Percentiles rank a stretch among this genome's conserved stretches.
Conservation (phyloP, 2,113 vertebrate genomes). For the Hypomesus transpacificus region DNA sequence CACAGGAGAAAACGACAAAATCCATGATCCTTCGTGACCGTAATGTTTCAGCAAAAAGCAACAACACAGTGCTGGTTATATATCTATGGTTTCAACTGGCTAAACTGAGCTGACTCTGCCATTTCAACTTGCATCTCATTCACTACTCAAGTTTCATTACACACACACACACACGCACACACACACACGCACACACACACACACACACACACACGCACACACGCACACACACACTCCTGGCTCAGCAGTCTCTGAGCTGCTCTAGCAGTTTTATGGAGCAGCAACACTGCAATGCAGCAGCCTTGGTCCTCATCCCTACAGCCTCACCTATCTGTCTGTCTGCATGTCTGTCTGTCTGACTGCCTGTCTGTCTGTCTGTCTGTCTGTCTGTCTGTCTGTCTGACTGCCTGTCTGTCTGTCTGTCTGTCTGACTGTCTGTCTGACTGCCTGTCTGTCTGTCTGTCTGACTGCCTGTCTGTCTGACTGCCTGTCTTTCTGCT, state of each 20-base stretch:
- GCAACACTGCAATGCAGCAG: constrained; percentile 54
- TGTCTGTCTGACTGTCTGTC: neutral
- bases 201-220: constrained; percentile 13
- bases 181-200: constrained; percentile 6
- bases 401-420: no score
- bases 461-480: neutral
- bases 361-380: no score
- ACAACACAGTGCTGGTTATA: neutral
- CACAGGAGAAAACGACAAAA: no score
- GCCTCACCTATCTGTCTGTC: neutral
- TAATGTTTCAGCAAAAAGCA: no score
- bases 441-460: neutral
- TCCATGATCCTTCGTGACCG: no score
- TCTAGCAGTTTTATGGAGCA: constrained; percentile 32
- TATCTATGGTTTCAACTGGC: neutral
- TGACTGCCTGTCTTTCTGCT: no score
- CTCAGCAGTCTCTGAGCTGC: constrained; percentile 30
- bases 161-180: no score
- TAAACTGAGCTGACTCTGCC: neutral
- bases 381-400: no score
- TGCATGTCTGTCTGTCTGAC: neutral
- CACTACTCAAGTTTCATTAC: neutral
- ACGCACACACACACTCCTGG: constrained; percentile 11
- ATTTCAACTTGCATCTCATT: neutral
- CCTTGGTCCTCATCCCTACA: constrained; percentile 19